Evolutionary conservation across 1,140 invertebrate species (phyloP), one percentile per base, ranked within the genome.

Genomic region (Gyrodactylus salaris): DNA sequence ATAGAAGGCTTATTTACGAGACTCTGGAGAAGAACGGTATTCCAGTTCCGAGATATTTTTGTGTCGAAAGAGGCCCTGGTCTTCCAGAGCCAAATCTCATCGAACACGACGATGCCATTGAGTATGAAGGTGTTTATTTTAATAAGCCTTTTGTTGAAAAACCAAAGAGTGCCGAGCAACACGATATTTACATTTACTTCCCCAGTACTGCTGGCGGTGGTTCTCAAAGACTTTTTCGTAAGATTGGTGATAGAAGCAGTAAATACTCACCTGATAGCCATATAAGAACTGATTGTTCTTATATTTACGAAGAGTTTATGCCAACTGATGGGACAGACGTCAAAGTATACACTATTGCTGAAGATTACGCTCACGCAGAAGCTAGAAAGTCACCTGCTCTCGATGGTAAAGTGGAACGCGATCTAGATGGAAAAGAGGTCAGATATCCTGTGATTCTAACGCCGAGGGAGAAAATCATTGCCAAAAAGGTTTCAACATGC

Each of bases 291-390:
- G 90, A 89, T 22, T 94, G 95, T 21, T 96, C 91, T 16, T 99
- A 91, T 82, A 97, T 99, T 78, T 99, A 99, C 80, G 95, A 99
- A 85, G 94, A 99, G 82, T 99, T 99, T 81, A 99, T 99, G 92
- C 93, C 94, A 0, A 99, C 95, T 24, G 95, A 99, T 85, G 95
- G 95, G 20, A 90, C 87, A 25, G 88, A 89, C 83, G 87, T 89
- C 1, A 89, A 89, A 82, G 87, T 88, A 78, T 92, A 92, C 78
- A 90, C 89, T 19, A 88, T 92, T 20, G 94, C 94, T 0, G 91
- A 92, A 0, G 94, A 97, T 82, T 99, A 99, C 80, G 94, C 93
- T 21, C 95, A 99, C 81, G 94, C 95, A 0, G 95, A 99, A 81
- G 95, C 95, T 0, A 82, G 95, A 27, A 99, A 99, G 82, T 96